Base-by-base conservation (phyloP, 1,140 invertebrate genomes). In the Drosophila lacertosa region DNA sequence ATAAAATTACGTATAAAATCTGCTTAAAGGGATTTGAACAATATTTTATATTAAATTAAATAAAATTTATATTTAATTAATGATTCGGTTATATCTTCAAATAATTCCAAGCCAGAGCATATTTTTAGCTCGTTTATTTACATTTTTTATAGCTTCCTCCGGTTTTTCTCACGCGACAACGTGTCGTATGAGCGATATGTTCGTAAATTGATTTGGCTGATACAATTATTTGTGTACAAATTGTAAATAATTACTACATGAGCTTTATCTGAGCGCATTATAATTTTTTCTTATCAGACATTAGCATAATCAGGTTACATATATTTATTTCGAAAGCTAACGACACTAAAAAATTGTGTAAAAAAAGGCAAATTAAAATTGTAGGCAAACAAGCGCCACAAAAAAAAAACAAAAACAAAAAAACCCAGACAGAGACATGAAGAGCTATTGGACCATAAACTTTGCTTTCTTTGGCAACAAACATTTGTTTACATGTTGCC, bases 401-500 rank as follows among this genome's bases (percentile, higher is more conserved):
- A 24, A 33, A 4, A 29, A 22, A 64, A 47, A 7, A 7, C 15
- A 32, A 9, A 33, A 35, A 53, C 6, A 29, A 24, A 29, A 29
- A 29, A 29, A 29, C 26, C 26, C 26, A 29, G 26, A 2, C 26
- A 29, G 32, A 18, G 7, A 40, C 20, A 16, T 54, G 22, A 24
- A 7, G 5, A 26, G 1, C 5, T 26, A 29, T 29, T 29, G 26
- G 33, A 20, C 53, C 42, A 70, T 62, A 75, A 71, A 48, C 45
- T n/a, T n/a, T 63, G 62, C 73, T 78, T 78, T 78, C 75, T 78
- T 78, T 68, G 67, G 58, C 35, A 64, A 72, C 62, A 75, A 75
- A 75, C 40, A 75, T 44, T 58, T 65, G 35, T 63, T 69, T 75
- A 66, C 67, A 54, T 45, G 13, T 53, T 47, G 32, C 15, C 15